Evolutionary conservation across 2,888 invertebrate species (phyloP).

Genomic region (Octodonta nipae): DNA sequence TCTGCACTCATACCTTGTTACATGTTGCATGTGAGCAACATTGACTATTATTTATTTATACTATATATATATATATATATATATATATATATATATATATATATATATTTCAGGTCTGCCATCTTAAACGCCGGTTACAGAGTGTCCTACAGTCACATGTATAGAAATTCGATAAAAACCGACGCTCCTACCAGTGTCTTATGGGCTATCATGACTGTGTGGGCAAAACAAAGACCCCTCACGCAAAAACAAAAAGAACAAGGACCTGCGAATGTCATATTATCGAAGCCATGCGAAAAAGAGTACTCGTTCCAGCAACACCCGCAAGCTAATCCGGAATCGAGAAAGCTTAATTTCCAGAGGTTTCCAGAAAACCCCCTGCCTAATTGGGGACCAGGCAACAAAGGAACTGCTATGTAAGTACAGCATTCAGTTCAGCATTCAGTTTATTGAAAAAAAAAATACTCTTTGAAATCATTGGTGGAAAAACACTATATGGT

Average conservation of each 20-base stretch:
- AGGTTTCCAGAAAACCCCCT: slow-evolving; percentile 81
- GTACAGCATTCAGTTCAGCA: too few species aligned
- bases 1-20: too few species aligned
- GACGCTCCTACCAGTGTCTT: slow-evolving; percentile 71
- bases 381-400: slow-evolving; percentile 84
- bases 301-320: slow-evolving; percentile 43
- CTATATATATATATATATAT: too few species aligned
- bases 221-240: slow-evolving; percentile 58
- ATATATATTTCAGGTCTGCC: slow-evolving; percentile 57
- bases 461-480: too few species aligned
- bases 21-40: too few species aligned
- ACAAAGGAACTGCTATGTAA: slow-evolving; percentile 64
- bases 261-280: slow-evolving; percentile 41
- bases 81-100: too few species aligned
- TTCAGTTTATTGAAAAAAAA: too few species aligned
- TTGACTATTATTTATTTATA: too few species aligned
- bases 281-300: slow-evolving; percentile 39
- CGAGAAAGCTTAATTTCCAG: slow-evolving; percentile 55
- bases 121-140: slow-evolving; percentile 76
- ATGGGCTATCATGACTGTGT: slow-evolving; percentile 84
- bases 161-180: slow-evolving; percentile 81
- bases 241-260: slow-evolving; percentile 45
- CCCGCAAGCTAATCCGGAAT: slow-evolving; percentile 66
- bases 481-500: too few species aligned
- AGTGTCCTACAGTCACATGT: slow-evolving; percentile 86